A percentile compares a stretch with the other conserved stretches of the same genome.
These are phyloP conservation scores for Ectemnius lituratus DNA, from an alignment of 2,888 invertebrate species.

Conservation along the genomic window DNA sequence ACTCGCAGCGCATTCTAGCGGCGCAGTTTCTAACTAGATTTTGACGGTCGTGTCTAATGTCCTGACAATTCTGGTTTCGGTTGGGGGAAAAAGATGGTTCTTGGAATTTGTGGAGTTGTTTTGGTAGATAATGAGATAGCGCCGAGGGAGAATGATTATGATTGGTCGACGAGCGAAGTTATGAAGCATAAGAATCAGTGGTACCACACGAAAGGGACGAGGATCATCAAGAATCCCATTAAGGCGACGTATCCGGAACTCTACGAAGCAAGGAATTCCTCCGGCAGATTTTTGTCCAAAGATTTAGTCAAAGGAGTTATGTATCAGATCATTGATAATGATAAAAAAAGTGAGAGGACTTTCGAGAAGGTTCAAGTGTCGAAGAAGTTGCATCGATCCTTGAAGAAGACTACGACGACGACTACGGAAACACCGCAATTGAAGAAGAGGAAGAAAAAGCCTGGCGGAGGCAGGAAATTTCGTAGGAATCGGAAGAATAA, in stretches of 20 bases:
- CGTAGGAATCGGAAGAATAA: not conserved
- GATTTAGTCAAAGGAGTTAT: not conserved
- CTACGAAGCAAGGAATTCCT: not conserved
- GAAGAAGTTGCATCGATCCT: not conserved
- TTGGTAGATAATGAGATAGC: too few relatives aligned
- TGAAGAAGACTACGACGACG: not conserved
- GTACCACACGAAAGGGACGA: not conserved
- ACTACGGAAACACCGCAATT: not conserved
- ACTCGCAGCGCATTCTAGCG: too few relatives aligned
- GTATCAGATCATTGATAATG: too few relatives aligned
- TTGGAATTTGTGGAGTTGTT: too few relatives aligned
- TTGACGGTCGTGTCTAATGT: too few relatives aligned
- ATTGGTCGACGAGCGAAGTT: not conserved
- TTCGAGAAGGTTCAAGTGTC: too few relatives aligned
- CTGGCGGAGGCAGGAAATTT: not conserved
- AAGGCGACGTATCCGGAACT: conserved; percentile 8
- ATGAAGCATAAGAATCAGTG: not conserved
- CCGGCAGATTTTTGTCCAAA: not conserved
- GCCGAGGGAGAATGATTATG: too few relatives aligned
- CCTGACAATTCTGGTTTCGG: too few relatives aligned
- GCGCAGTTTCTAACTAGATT: too few relatives aligned
- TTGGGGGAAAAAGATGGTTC: too few relatives aligned
- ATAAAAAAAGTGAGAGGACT: too few relatives aligned
- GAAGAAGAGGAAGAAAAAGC: conserved; percentile 5
- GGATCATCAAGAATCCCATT: conserved; percentile 8